Conservation (phyloP, 64 coral and sea anemone species). For the Montipora cactus region DNA sequence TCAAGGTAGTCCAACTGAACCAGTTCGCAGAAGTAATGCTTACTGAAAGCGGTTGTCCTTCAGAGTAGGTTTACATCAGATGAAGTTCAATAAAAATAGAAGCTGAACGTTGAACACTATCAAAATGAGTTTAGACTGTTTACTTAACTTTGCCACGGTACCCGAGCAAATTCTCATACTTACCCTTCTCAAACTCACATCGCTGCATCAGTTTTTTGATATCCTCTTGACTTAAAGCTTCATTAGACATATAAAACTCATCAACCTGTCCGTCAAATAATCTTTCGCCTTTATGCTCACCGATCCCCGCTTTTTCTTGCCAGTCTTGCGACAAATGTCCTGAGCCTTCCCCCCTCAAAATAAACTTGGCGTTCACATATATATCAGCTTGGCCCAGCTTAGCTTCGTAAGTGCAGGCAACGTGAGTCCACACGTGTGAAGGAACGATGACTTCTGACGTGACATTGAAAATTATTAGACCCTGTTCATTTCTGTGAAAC, state of each 20-base stretch:
- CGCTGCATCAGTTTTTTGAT: conserved; percentile 93
- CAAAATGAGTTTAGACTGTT: too few species aligned
- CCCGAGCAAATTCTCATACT: not conserved
- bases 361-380: conserved; percentile 96
- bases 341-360: conserved; percentile 79
- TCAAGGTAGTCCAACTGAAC: too few species aligned
- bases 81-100: too few species aligned
- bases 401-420: conserved; percentile 82
- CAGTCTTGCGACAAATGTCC: conserved; percentile 98
- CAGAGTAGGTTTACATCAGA: too few species aligned
- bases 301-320: conserved; percentile 91
- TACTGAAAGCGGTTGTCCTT: too few species aligned
- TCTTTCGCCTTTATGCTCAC: conserved; percentile 80
- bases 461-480: conserved; percentile 83
- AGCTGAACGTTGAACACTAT: too few species aligned
- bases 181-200: conserved; percentile 98
- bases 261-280: conserved; percentile 78
- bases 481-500: conserved; percentile 89
- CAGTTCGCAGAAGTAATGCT: too few species aligned
- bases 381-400: conserved; percentile 73
- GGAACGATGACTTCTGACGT: conserved; percentile 78
- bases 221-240: conserved; percentile 83
- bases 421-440: conserved; percentile 84
- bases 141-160: too few species aligned
- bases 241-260: conserved; percentile 95